Conservation (phyloP, 2,113 vertebrate species). For the Thermophis baileyi region DNA sequence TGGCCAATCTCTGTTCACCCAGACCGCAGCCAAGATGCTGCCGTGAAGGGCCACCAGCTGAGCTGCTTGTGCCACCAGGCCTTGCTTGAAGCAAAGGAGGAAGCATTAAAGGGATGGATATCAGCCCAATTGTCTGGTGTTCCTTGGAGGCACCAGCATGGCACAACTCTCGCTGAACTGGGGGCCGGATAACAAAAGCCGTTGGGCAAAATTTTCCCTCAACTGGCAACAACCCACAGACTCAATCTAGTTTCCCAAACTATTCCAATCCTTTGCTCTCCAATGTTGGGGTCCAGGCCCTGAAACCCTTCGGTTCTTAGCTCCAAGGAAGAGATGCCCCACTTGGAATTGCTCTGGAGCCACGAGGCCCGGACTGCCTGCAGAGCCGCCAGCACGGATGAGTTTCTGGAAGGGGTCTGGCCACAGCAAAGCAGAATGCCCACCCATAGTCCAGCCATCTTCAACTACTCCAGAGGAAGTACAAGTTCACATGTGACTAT, state of each 20-base stretch:
- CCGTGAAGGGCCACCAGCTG: background rate
- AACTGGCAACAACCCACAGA: background rate
- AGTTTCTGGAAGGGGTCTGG: background rate
- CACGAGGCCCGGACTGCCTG: too few species aligned
- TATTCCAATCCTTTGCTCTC: background rate
- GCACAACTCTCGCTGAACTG: background rate
- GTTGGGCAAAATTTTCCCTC: background rate
- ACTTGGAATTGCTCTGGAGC: background rate
- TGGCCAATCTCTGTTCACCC: background rate
- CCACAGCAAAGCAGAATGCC: background rate
- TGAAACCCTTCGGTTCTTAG: background rate
- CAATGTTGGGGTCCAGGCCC: background rate
- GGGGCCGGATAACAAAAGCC: background rate
- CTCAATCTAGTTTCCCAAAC: background rate
- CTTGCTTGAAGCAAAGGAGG: background rate
- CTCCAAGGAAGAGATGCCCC: background rate
- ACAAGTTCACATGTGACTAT: background rate
- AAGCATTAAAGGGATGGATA: background rate
- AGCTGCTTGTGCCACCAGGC: background rate
- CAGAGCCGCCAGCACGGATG: background rate
- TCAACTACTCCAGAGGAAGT: background rate
- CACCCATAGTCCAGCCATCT: background rate
- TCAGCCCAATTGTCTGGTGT: background rate
- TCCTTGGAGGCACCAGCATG: background rate
- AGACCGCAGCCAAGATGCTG: background rate